phyloP scores from a whole-genome alignment of 2,113 vertebrate species.

The Polyodon spathula region DNA sequence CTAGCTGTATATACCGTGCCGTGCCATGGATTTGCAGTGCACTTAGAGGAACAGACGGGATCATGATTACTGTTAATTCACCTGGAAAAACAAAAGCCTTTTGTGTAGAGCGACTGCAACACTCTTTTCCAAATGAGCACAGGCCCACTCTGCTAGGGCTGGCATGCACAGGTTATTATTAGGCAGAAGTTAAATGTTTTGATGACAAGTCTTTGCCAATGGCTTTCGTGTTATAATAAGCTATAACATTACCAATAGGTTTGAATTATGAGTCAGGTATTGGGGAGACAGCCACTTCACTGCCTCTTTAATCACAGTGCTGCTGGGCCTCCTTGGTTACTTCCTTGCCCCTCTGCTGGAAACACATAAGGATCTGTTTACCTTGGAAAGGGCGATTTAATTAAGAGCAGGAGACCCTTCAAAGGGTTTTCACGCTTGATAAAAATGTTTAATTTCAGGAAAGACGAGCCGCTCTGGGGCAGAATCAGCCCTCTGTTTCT shows the following conservation, averaged over 20 bases:
- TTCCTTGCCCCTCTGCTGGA: not conserved
- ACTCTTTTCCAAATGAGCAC: no score
- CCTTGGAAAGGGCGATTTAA: slow-evolving; percentile 41
- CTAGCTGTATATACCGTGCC: slow-evolving; percentile 14
- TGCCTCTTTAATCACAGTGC: no score
- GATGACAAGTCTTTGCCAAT: no score
- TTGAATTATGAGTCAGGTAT: no score
- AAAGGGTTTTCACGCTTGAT: slow-evolving; percentile 35
- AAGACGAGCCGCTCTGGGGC: slow-evolving; percentile 10
- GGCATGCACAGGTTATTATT: no score
- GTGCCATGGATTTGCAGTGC: slow-evolving; percentile 17
- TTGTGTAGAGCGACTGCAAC: not conserved
- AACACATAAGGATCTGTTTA: slow-evolving; percentile 25
- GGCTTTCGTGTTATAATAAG: no score
- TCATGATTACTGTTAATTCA: slow-evolving; percentile 17
- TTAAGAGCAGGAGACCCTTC: slow-evolving; percentile 38
- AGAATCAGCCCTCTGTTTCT: slow-evolving; percentile 1
- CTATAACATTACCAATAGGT: no score
- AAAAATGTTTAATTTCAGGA: slow-evolving; percentile 38
- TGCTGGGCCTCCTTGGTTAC: not conserved
- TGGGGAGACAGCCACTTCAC: no score
- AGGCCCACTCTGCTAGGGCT: no score
- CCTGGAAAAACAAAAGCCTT: slow-evolving; percentile 24
- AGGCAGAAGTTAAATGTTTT: no score
- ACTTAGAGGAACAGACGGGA: slow-evolving; percentile 13